Percentiles rank a stretch among this genome's conserved stretches.
Evolutionary conservation across 2,113 vertebrate species (phyloP).

Genomic region (Antechinus flavipes): DNA sequence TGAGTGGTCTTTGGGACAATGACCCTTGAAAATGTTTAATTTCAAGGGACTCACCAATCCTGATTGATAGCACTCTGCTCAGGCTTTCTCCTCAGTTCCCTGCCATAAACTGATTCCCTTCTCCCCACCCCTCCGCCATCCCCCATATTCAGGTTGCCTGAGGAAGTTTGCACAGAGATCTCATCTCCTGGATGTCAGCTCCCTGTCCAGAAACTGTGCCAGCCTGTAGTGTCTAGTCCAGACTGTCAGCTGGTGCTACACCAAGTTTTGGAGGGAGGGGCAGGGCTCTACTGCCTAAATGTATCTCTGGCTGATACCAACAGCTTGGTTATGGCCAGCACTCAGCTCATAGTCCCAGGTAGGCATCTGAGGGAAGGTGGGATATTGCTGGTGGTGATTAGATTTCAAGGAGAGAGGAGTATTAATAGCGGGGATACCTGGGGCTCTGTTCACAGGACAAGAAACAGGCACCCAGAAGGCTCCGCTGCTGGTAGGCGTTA

Average conservation of each 20-base stretch:
- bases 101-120: slow-evolving; percentile 27
- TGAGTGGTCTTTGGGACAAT: slow-evolving; percentile 72
- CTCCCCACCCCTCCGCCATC: background rate
- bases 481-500: slow-evolving; percentile 85
- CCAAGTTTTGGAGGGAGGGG: slow-evolving; percentile 89
- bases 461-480: slow-evolving; percentile 74
- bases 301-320: slow-evolving; percentile 93
- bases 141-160: slow-evolving; percentile 88
- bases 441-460: slow-evolving; percentile 53
- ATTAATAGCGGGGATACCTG: background rate
- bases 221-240: slow-evolving; percentile 85
- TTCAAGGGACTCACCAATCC: background rate
- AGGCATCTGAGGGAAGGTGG: slow-evolving; percentile 65
- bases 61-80: slow-evolving; percentile 5
- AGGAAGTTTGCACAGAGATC: slow-evolving; percentile 92
- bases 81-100: background rate
- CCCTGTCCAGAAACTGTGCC: slow-evolving; percentile 88
- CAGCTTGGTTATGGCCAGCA: slow-evolving; percentile 91
- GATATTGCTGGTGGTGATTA: background rate
- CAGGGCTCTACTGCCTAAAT: slow-evolving; percentile 94
- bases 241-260: slow-evolving; percentile 93
- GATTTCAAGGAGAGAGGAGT: slow-evolving; percentile 8
- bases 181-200: slow-evolving; percentile 90
- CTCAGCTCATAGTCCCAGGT: slow-evolving; percentile 89
- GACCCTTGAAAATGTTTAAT: background rate